phyloP scores from a whole-genome alignment of 1,140 invertebrate species.

The Atopsyche davidsoni region DNA sequence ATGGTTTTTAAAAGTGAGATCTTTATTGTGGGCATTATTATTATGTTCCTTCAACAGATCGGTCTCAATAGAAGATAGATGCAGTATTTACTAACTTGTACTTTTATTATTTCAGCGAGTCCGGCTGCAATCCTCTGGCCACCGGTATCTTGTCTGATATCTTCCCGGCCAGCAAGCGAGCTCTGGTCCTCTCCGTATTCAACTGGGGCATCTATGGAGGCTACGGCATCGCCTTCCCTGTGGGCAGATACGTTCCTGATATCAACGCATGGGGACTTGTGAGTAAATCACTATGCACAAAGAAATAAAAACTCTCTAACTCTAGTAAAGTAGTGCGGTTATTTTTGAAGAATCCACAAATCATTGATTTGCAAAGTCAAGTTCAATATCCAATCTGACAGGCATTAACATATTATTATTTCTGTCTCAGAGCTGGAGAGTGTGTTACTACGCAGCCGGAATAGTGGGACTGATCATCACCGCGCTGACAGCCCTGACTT shows the following conservation, averaged over 20 bases:
- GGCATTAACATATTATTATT: no score
- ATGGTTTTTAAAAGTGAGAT: no score
- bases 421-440: slow-evolving; percentile 71
- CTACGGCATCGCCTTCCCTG: slow-evolving; percentile 86
- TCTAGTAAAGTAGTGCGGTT: no score
- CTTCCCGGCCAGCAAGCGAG: slow-evolving; percentile 74
- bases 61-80: no score
- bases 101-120: slow-evolving; percentile 55
- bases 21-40: no score
- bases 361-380: no score
- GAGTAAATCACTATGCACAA: slow-evolving; percentile 36
- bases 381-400: no score
- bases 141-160: slow-evolving; percentile 82
- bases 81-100: neutral
- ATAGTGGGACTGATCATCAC: slow-evolving; percentile 73
- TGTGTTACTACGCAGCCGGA: slow-evolving; percentile 79
- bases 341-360: no score
- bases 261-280: slow-evolving; percentile 71
- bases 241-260: slow-evolving; percentile 80
- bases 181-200: slow-evolving; percentile 85
- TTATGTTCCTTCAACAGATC: no score
- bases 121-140: slow-evolving; percentile 84
- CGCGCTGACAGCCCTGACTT: slow-evolving; percentile 64
- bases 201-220: slow-evolving; percentile 96
- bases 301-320: no score